Percentiles rank a stretch among this genome's conserved stretches.
phyloP scores from a whole-genome alignment of 2,888 invertebrate species.

The Cistogaster globosa region DNA sequence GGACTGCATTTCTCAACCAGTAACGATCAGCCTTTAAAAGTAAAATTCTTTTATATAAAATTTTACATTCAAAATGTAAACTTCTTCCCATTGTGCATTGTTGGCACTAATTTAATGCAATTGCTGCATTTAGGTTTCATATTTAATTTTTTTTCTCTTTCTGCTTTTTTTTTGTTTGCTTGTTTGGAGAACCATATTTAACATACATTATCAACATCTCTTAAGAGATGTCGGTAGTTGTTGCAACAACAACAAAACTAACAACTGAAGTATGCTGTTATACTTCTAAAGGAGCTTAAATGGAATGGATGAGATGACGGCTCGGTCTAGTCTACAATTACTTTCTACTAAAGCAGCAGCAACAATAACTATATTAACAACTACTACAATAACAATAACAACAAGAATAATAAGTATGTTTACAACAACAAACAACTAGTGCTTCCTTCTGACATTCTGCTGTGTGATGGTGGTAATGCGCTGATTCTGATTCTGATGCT shows the following conservation, averaged over 20 bases:
- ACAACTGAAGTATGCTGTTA: conserved; percentile 11
- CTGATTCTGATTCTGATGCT: conserved; percentile 22
- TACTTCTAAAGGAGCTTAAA: conserved; percentile 37
- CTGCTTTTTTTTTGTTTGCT: not conserved
- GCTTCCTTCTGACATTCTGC: conserved; percentile 48
- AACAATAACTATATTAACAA: conserved; percentile 35
- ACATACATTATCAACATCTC: conserved; percentile 60
- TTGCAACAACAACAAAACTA: conserved; percentile 47
- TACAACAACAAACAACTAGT: conserved; percentile 28
- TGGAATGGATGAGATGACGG: conserved; percentile 56
- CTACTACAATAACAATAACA: conserved; percentile 16
- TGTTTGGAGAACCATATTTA: conserved; percentile 33
- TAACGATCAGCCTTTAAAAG: no score
- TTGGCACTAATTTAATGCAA: conserved; percentile 50
- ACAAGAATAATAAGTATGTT: conserved; percentile 12
- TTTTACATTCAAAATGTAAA: not conserved
- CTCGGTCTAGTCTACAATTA: conserved; percentile 70
- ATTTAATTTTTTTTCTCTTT: conserved; percentile 2
- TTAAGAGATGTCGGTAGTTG: conserved; percentile 58
- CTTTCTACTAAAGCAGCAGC: conserved; percentile 62
- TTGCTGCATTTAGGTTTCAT: conserved; percentile 35
- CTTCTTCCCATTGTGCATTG: conserved; percentile 21
- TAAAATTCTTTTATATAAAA: no score
- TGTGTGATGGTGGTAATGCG: conserved; percentile 58
- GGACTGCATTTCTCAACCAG: no score